These are phyloP conservation scores for Crotalus tigris DNA, from an alignment of 2,113 vertebrate species.

Conservation along the genomic window DNA sequence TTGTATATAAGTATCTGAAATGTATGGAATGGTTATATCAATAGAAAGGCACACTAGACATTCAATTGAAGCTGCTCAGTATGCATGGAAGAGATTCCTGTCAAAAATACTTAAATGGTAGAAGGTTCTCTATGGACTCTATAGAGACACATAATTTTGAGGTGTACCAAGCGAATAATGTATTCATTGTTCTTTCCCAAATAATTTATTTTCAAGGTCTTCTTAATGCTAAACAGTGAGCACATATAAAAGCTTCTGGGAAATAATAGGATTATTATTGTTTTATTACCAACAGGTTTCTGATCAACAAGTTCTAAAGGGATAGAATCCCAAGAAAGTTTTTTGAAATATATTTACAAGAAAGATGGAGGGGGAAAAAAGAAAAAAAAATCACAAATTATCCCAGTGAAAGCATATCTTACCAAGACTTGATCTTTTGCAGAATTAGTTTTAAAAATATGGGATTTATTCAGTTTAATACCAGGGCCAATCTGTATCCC, in stretches of 20 bases:
- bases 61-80: neutral
- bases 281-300: neutral
- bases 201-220: neutral
- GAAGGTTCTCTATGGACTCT: neutral
- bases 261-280: neutral
- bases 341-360: neutral
- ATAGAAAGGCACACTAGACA: neutral
- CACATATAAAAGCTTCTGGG: neutral
- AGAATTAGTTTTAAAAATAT: neutral
- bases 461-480: neutral
- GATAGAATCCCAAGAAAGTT: neutral
- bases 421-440: neutral
- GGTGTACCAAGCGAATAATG: neutral
- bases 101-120: neutral
- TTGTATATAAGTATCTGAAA: neutral
- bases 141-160: neutral
- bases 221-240: neutral
- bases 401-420: neutral
- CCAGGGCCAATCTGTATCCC: neutral
- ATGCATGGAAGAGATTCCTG: neutral
- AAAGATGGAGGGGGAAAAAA: neutral
- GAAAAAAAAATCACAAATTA: neutral
- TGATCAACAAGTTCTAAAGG: neutral
- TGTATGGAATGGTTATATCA: neutral
- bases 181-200: neutral